Percentiles rank a stretch among this genome's conserved stretches.
Evolutionary conservation across 1,140 invertebrate species (phyloP).

Genomic region (Cotesia typhae): DNA sequence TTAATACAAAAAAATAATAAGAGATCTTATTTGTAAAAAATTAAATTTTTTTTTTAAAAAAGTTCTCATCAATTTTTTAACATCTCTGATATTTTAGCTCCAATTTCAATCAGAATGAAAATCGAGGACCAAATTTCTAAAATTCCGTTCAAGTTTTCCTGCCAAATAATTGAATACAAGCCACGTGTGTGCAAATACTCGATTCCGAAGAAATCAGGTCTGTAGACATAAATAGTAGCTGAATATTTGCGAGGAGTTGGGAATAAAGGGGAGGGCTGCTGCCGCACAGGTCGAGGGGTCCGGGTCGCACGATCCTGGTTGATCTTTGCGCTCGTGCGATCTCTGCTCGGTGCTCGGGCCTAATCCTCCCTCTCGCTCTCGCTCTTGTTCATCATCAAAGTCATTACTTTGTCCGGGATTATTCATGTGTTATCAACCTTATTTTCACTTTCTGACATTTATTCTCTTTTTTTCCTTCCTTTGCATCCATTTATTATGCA

Average conservation of each 20-base stretch:
- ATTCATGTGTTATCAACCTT: background rate
- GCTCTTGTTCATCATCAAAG: constrained; percentile 26
- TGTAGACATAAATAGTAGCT: constrained; percentile 3
- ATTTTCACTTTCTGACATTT: background rate
- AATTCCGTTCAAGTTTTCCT: too few relatives aligned
- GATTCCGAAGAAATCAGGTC: background rate
- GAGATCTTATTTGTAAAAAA: too few relatives aligned
- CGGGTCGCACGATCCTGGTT: constrained; percentile 66
- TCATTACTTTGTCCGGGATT: too few relatives aligned
- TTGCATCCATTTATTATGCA: too few relatives aligned
- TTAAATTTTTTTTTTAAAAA: too few relatives aligned
- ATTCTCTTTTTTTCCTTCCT: too few relatives aligned
- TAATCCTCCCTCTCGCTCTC: constrained; percentile 28
- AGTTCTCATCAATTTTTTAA: too few relatives aligned
- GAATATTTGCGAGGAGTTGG: background rate
- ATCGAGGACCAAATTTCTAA: too few relatives aligned
- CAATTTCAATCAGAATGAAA: too few relatives aligned
- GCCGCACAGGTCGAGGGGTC: constrained; percentile 60
- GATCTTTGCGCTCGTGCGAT: constrained; percentile 66
- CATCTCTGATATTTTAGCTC: too few relatives aligned
- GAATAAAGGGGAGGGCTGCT: constrained; percentile 4
- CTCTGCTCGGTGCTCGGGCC: constrained; percentile 38
- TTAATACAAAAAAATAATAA: too few relatives aligned
- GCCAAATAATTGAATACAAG: too few relatives aligned
- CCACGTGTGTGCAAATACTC: background rate